Evolutionary conservation across 2,113 vertebrate species (phyloP).

Genomic region (Laticauda laticaudata): DNA sequence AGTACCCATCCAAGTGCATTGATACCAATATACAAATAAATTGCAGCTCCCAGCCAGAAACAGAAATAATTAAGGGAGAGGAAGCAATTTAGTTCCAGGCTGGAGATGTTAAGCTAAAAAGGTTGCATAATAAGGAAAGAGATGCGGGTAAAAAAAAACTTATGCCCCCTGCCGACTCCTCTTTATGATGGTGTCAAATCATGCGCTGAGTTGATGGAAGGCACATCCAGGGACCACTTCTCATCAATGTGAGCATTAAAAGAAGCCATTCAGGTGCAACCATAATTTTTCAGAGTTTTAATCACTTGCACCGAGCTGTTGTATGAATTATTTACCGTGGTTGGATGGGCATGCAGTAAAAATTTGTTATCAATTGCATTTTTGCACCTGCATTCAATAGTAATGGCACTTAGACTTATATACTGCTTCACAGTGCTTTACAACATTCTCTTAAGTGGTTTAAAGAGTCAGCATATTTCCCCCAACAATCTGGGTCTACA

Average conservation of each 20-base stretch:
- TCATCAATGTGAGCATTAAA: not conserved
- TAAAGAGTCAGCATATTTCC: not conserved
- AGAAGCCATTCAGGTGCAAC: not conserved
- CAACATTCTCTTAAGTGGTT: not conserved
- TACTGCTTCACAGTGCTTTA: not conserved
- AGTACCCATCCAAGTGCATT: not conserved
- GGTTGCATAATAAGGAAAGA: not conserved
- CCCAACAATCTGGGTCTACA: not conserved
- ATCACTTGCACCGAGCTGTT: not conserved
- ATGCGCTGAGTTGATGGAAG: not conserved
- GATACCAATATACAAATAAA: conserved; percentile 20
- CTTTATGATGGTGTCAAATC: not conserved
- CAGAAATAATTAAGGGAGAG: conserved; percentile 16
- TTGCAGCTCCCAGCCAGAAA: conserved; percentile 22
- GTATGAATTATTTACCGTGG: not conserved
- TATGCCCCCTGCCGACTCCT: not conserved
- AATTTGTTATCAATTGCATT: no score
- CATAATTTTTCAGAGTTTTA: not conserved
- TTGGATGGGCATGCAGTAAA: not conserved
- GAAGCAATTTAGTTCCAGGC: conserved; percentile 5
- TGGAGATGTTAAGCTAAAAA: conserved; percentile 6
- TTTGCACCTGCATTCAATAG: not conserved
- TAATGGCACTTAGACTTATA: not conserved
- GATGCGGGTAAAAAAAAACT: no score
- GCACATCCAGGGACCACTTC: not conserved